Evolutionary conservation across 2,888 invertebrate species (phyloP), one percentile per base, ranked within the genome.

Genomic region (Amphipyra berbera): DNA sequence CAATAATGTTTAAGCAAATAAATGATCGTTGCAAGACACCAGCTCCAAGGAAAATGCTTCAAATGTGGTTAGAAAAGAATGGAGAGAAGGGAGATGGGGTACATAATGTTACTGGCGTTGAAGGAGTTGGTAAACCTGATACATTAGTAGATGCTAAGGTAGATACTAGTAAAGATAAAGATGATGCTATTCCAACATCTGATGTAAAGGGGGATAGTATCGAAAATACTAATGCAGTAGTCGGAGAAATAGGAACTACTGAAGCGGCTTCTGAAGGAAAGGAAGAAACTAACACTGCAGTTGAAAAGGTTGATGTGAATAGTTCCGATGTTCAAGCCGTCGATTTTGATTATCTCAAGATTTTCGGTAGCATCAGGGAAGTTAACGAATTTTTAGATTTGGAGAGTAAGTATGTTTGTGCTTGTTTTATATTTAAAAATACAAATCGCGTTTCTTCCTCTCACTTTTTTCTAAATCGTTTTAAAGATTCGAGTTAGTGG

Each of bases 351-450:
- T 89, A 84, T 62, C 67, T 90, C 7, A 90, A 90, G 72, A 76
- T 94, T 12, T 95, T 93, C 50, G 94, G 93, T 1, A 88, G 68
- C 27, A 88, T 85, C 6, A 92, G 90, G 60, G 93, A 95, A 33
- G 76, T 95, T 9, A 92, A 92, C 44, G 89, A 91, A 42, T 58
- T 91, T 0, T 77, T 95, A 68, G 92, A 94, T 82, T 60, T 73
- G 52, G 93, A 95, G 75, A 80, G 94, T 94, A 41, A 92, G 93
- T 91, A 57, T 41, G 3, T 3, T n/a, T 21, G 21, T 21, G 21
- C 21, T 21, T 21, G 30, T 30, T 30, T 30, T 6, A 30, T 30
- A 7, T 7, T 30, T 30, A 6, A 7, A 30, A 30, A 30, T 30
- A 30, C 6, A 7, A 30, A 2, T 3, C 21, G 21, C 21, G 21